Base-by-base conservation (phyloP, 2,797 vertebrate species). In the Pampus argenteus region DNA sequence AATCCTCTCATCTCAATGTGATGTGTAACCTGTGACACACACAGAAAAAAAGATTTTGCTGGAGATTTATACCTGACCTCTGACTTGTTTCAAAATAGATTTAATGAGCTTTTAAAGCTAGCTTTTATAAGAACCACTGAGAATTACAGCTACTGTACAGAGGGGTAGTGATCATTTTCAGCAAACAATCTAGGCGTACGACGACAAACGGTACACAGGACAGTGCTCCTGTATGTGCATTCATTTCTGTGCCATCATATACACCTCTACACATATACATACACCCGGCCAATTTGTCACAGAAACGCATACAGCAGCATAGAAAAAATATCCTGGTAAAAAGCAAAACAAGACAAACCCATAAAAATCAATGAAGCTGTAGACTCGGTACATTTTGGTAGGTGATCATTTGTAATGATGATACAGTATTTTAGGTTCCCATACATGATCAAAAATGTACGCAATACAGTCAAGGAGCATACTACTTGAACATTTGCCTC, bases 1-100 rank as follows among this genome's bases (percentile, higher is more conserved):
- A 88, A 90, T 88, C 81, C 81, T 83, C 77, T 88, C 82, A 83
- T 84, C 76, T 79, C 76, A 65, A 71, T 57, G 38, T 65, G 62
- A 81, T 54, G 60, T 50, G 63, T 58, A 77, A 80, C 83, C 81
- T 68, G 71, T 58, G 72, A 81, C 69, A 63, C 2, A 17, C 50
- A 68, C 17, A 14, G 52, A 78, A 78, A 57, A 55, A 78, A 78
- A 57, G 75, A 2, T 78, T 69, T 66, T 68, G 45, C n/a, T 5
- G 54, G 57, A 23, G 50, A 71, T 76, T 77, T 70, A 63, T 66
- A 51, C 42, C 64, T 85, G 71, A 15, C 56, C 71, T 71, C 22
- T 49, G 77, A 72, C 77, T 58, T 63, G 61, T 76, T 73, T 52
- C 52, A 72, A 81, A 83, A 87, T 68, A 75, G 55, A 82, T 54